Evolutionary conservation across 2,113 vertebrate species (phyloP), one percentile per base, ranked within the genome.

Genomic region (Tragelaphus strepsiceros): DNA sequence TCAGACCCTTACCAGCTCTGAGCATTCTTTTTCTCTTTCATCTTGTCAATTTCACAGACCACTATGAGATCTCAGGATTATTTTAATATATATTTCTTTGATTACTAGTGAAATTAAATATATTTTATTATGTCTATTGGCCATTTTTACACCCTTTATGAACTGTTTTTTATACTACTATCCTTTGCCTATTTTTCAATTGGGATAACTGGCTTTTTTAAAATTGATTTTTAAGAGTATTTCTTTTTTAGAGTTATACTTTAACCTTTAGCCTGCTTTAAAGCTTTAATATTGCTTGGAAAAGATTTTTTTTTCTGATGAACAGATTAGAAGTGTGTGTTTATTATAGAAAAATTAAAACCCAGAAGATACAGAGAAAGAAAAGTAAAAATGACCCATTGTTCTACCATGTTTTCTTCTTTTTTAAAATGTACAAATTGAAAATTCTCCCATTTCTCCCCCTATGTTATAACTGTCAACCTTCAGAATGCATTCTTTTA

Each of bases 81-180:
- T 95, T 96, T 92, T 83, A 96, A 86, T 74, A 53, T 92, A 28
- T 59, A 88, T 80, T 82, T 95, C n/a, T 89, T 93, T 85, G 51
- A 92, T 77, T 94, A 30, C 35, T 80, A 39, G n/a, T 67, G 49
- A 92, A 95, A 92, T 94, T 81, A 92, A 89, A 89, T 86, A 14
- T 81, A 88, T 89, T 88, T 97, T 91, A 86, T 67, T 95, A 78
- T 86, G 61, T 67, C n/a, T 39, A 7, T 26, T 77, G 78, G 59
- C 39, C 43, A 92, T 39, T 92, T 94, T 87, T 62, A 84, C 16
- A 81, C 89, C 83, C 91, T 89, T 94, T 90, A 97, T 92, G 46
- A 96, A 56, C 82, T 89, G 26, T 17, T 22, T 95, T 74, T 43
- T 74, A 53, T 90, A 90, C 21, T 30, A 30, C 46, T 9, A 7